phyloP scores from a whole-genome alignment of 2,888 invertebrate species.

The Agelastica alni region DNA sequence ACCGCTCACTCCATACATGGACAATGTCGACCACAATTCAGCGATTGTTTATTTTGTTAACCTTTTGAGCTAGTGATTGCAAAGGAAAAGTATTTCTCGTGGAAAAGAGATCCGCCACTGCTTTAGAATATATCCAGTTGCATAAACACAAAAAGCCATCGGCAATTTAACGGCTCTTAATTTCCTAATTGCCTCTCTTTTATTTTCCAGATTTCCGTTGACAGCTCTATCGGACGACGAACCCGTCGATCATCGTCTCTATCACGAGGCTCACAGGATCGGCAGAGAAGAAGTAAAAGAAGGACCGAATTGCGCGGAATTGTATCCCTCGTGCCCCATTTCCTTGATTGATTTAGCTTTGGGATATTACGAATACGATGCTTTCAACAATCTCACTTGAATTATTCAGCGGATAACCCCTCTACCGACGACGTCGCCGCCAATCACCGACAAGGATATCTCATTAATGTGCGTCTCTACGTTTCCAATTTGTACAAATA shows the following conservation, averaged over 20 bases:
- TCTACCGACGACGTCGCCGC: too few relatives aligned
- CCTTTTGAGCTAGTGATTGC: too few relatives aligned
- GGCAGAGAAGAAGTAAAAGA: constrained; percentile 52
- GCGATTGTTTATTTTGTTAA: too few relatives aligned
- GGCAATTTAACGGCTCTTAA: too few relatives aligned
- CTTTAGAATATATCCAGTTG: too few relatives aligned
- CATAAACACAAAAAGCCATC: too few relatives aligned
- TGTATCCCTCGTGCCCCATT: constrained; percentile 61
- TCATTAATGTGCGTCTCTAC: not conserved
- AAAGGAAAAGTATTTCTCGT: too few relatives aligned
- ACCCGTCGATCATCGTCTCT: constrained; percentile 66
- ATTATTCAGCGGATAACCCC: not conserved
- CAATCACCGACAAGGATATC: not conserved
- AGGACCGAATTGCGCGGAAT: constrained; percentile 59
- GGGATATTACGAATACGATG: constrained; percentile 52
- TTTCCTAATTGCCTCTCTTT: not conserved
- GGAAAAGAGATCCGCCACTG: too few relatives aligned
- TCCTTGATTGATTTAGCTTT: constrained; percentile 73
- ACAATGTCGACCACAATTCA: too few relatives aligned
- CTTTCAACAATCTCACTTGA: not conserved
- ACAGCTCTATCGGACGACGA: constrained; percentile 66
- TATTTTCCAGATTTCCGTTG: constrained; percentile 66
- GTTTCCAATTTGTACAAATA: not conserved
- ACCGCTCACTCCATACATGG: too few relatives aligned
- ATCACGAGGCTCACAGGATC: constrained; percentile 67